Conservation (phyloP, 2,797 vertebrate genomes). For the Pseudomugil tenellus region DNA sequence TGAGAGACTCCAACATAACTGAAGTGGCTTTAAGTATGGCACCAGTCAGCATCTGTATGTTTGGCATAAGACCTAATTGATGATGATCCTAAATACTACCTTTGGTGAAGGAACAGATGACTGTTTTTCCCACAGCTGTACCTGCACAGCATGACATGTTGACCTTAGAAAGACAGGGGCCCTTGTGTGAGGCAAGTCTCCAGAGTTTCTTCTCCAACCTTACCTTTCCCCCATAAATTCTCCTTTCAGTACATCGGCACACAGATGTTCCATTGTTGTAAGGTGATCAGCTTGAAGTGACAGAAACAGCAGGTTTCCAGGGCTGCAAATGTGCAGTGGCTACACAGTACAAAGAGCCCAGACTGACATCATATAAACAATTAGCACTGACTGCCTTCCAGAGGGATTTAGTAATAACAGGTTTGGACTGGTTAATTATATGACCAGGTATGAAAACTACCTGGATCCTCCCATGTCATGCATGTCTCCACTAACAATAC, state of each 20-base stretch:
- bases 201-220: slow-evolving; percentile 15
- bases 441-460: slow-evolving; percentile 57
- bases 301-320: slow-evolving; percentile 68
- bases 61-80: slow-evolving; percentile 44
- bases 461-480: slow-evolving; percentile 57
- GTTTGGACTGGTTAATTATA: slow-evolving; percentile 74
- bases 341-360: slow-evolving; percentile 55
- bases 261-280: slow-evolving; percentile 79
- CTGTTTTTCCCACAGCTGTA: slow-evolving; percentile 31
- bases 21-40: background rate
- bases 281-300: slow-evolving; percentile 58
- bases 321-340: slow-evolving; percentile 44
- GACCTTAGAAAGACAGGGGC: slow-evolving; percentile 41
- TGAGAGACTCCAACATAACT: background rate
- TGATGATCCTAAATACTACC: slow-evolving; percentile 46
- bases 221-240: slow-evolving; percentile 27
- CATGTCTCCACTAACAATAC: slow-evolving; percentile 28
- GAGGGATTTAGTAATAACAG: slow-evolving; percentile 69
- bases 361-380: slow-evolving; percentile 81
- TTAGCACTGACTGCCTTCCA: slow-evolving; percentile 74
- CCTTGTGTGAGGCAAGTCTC: slow-evolving; percentile 30
- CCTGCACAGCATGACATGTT: slow-evolving; percentile 33
- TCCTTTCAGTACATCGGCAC: slow-evolving; percentile 46
- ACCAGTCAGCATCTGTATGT: background rate
- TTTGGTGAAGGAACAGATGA: slow-evolving; percentile 39